Percentiles rank a stretch among this genome's conserved stretches.
Evolutionary conservation across 2,797 vertebrate species (phyloP).

Genomic region (Arctocebus calabarensis): DNA sequence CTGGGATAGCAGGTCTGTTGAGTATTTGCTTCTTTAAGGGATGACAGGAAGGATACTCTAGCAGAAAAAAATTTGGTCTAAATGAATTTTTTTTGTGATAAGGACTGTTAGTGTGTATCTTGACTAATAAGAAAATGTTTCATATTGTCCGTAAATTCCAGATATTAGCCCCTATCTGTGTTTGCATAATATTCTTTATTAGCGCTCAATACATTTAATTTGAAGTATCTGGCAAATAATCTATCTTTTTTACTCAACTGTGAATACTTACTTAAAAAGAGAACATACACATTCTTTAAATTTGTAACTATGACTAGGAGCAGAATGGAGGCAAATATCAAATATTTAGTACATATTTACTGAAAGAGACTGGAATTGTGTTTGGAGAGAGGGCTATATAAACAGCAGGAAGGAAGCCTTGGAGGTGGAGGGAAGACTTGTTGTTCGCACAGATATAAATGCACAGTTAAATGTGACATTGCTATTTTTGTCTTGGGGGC

Average conservation of each 20-base stretch:
- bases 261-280: slow-evolving; percentile 29
- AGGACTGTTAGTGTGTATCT: neutral
- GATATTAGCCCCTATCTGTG: neutral
- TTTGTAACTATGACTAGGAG: neutral
- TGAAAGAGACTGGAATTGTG: neutral
- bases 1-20: neutral
- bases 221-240: slow-evolving; percentile 28
- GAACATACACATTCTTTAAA: neutral
- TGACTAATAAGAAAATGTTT: neutral
- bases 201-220: neutral
- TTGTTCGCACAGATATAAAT: neutral
- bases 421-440: neutral
- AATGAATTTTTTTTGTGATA: neutral
- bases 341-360: neutral
- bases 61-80: neutral
- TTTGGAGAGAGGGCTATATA: neutral
- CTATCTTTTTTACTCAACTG: neutral
- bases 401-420: neutral
- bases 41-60: neutral
- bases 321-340: neutral
- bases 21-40: neutral
- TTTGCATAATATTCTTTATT: neutral
- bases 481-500: neutral
- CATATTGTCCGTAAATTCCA: neutral
- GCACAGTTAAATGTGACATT: neutral